A percentile compares a stretch with the other conserved stretches of the same genome.
These are phyloP conservation scores for Bufotes viridis DNA, from an alignment of 2,797 vertebrate species.

Conservation along the genomic window DNA sequence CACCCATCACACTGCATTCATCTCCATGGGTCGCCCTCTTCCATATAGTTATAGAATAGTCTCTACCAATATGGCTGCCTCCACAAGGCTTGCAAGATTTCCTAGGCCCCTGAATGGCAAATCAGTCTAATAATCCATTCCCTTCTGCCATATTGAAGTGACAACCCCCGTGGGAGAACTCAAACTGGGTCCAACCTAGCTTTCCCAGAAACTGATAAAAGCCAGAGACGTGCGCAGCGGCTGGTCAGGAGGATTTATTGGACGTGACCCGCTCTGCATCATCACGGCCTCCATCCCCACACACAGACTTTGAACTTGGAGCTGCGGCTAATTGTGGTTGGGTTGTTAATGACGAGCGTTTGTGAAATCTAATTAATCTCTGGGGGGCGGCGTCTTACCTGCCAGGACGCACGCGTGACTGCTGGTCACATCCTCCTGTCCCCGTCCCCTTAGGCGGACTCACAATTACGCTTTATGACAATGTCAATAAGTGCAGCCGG, in stretches of 20 bases:
- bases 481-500: constrained; percentile 27
- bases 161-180: neutral
- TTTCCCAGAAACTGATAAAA: neutral
- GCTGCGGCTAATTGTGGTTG: neutral
- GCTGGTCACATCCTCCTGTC: neutral
- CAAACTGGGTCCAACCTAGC: neutral
- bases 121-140: neutral
- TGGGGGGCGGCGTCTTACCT: neutral
- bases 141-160: too few species aligned
- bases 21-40: neutral
- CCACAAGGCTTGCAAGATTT: neutral
- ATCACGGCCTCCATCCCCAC: neutral
- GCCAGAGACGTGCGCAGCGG: too few species aligned
- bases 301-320: neutral
- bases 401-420: neutral
- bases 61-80: neutral
- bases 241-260: neutral
- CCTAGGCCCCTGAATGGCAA: neutral
- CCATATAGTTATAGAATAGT: neutral
- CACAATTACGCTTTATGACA: constrained; percentile 24
- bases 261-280: too few species aligned
- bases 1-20: neutral
- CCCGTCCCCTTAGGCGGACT: constrained; percentile 27
- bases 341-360: neutral
- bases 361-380: constrained; percentile 33